phyloP scores from a whole-genome alignment of 2,888 invertebrate species.

The Euspilapteryx auroguttella region DNA sequence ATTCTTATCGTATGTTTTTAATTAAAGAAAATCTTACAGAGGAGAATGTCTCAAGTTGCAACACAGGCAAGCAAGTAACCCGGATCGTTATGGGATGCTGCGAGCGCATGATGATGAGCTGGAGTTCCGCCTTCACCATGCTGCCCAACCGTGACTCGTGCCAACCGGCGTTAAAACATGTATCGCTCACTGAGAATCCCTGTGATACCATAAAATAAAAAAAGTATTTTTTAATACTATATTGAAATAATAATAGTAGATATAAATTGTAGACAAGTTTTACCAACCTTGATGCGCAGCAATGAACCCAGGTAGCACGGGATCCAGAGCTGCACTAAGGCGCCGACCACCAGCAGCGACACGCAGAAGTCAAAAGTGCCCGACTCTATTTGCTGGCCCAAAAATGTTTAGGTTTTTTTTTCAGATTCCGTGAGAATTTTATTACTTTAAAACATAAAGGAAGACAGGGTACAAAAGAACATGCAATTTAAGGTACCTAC shows the following conservation, averaged over 20 bases:
- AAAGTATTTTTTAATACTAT: neutral
- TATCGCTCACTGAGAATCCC: constrained; percentile 29
- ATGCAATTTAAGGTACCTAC: too few species aligned
- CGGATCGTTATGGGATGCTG: constrained; percentile 30
- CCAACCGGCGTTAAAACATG: constrained; percentile 32
- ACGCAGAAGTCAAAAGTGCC: constrained; percentile 26
- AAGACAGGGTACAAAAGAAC: too few species aligned
- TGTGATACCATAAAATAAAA: constrained; percentile 8
- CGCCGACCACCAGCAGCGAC: constrained; percentile 13
- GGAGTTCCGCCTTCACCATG: constrained; percentile 20
- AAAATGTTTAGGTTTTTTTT: too few species aligned
- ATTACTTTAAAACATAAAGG: too few species aligned
- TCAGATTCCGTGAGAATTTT: too few species aligned
- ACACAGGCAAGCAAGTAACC: constrained; percentile 25
- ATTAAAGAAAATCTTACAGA: too few species aligned
- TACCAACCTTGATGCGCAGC: constrained; percentile 23
- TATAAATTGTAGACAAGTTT: too few species aligned
- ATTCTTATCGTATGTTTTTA: too few species aligned
- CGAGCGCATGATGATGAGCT: constrained; percentile 21
- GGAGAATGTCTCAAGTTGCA: constrained; percentile 33
- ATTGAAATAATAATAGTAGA: too few species aligned
- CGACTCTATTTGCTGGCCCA: constrained; percentile 21
- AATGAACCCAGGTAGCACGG: constrained; percentile 35
- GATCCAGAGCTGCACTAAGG: constrained; percentile 27
- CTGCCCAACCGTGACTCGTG: constrained; percentile 19